Conservation (phyloP, 1,140 invertebrate genomes). For the Platyscapa corneri region DNA sequence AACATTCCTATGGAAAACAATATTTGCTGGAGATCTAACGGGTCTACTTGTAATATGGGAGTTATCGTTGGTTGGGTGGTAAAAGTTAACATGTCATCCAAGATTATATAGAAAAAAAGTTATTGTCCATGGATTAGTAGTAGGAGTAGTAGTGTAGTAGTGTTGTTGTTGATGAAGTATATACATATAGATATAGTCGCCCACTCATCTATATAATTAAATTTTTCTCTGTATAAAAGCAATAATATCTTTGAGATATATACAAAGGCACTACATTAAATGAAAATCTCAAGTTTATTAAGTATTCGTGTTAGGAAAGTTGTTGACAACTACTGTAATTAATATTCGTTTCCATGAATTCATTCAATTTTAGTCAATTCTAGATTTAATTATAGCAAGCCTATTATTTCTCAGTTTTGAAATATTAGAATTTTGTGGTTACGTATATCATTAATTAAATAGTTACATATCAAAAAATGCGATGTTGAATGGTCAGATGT, state of each 20-base stretch:
- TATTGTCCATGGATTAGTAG: neutral
- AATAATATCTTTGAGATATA: neutral
- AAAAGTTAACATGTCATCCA: neutral
- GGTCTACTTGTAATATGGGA: constrained; percentile 30
- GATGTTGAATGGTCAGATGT: neutral
- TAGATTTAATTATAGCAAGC: neutral
- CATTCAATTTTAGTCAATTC: neutral
- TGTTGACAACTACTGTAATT: neutral
- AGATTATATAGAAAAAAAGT: neutral
- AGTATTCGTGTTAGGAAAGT: neutral
- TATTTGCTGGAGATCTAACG: constrained; percentile 15
- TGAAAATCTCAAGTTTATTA: neutral
- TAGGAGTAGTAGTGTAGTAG: no score
- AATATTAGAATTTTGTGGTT: neutral
- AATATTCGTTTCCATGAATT: neutral
- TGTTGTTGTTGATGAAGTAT: no score
- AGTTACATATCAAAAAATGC: neutral
- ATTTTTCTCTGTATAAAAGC: neutral
- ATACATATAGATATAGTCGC: no score
- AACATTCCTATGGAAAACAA: constrained; percentile 44
- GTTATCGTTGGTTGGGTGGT: neutral
- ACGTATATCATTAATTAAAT: neutral
- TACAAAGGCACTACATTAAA: neutral
- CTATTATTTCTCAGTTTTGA: neutral
- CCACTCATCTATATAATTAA: no score